Evolutionary conservation across 2,888 invertebrate species (phyloP).

Genomic region (Luffia ferchaultella): DNA sequence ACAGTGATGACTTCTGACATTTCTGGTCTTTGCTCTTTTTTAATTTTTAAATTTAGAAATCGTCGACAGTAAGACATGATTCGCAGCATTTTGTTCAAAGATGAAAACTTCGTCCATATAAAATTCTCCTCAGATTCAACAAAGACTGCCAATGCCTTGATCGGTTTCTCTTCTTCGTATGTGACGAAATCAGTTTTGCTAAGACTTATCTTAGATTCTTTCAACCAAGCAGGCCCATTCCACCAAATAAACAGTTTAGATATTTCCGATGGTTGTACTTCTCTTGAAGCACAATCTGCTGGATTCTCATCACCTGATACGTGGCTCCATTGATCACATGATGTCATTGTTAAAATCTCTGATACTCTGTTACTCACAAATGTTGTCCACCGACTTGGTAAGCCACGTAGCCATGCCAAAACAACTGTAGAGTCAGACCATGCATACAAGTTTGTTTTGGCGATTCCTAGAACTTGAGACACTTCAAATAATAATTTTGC

Average conservation of each 20-base stretch:
- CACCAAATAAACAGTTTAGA: not conserved
- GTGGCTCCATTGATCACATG: constrained; percentile 16
- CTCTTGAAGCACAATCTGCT: constrained; percentile 21
- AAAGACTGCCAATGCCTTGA: not conserved
- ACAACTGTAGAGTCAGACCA: constrained; percentile 21
- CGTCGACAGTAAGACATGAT: not conserved
- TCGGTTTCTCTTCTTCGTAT: not conserved
- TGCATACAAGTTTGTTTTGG: constrained; percentile 1
- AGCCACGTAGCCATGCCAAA: constrained; percentile 16
- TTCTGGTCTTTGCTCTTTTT: not conserved
- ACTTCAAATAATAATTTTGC: constrained; percentile 5
- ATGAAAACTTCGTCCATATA: not conserved
- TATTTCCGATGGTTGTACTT: constrained; percentile 13
- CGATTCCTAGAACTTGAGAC: constrained; percentile 5
- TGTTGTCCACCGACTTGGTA: constrained; percentile 19
- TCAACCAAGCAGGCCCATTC: not conserved
- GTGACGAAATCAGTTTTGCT: not conserved
- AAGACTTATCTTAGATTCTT: not conserved
- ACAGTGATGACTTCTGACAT: not conserved
- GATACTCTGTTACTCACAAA: constrained; percentile 20
- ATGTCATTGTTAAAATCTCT: constrained; percentile 14
- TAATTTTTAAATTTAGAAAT: not conserved
- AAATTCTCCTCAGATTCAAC: not conserved
- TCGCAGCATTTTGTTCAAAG: not conserved
- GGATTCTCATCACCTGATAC: constrained; percentile 17